Conservation (phyloP, 2,797 vertebrate genomes). For the Gymnocypris eckloni region DNA sequence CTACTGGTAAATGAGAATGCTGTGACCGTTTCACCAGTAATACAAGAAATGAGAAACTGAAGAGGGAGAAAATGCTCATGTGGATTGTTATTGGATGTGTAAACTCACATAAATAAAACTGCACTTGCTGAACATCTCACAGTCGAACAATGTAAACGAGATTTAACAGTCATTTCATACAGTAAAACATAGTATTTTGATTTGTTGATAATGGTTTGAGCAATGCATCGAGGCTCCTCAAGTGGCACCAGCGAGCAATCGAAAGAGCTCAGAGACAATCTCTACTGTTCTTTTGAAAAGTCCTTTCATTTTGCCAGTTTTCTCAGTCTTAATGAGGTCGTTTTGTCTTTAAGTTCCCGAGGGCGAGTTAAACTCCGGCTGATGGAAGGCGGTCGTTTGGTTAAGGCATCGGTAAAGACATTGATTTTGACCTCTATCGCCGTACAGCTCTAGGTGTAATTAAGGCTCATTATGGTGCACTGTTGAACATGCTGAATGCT, state of each 20-base stretch:
- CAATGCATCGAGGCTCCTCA: background rate
- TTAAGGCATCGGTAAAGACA: conserved; percentile 24
- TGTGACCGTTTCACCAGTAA: conserved; percentile 44
- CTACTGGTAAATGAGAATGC: conserved; percentile 39
- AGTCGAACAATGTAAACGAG: background rate
- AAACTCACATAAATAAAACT: conserved; percentile 34
- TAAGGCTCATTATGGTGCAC: conserved; percentile 24
- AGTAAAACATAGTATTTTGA: background rate
- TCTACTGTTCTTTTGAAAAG: background rate
- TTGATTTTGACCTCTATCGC: conserved; percentile 28
- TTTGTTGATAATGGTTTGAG: conserved; percentile 6
- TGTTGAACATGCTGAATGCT: background rate
- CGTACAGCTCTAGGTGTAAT: conserved; percentile 25
- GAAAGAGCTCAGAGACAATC: conserved; percentile 11
- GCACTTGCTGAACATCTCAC: background rate
- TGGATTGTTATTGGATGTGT: conserved; percentile 24
- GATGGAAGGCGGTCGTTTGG: background rate
- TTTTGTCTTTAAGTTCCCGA: conserved; percentile 26
- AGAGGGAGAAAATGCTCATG: conserved; percentile 8
- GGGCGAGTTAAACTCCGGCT: background rate
- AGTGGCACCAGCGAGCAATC: background rate
- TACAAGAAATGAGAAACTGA: conserved; percentile 38
- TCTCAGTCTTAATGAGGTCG: background rate
- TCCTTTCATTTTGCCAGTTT: background rate
- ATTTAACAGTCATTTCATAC: background rate